Percentiles rank a stretch among this genome's conserved stretches.
phyloP scores from a whole-genome alignment of 2,888 invertebrate genomes.

The Trachelus iudaicus region DNA sequence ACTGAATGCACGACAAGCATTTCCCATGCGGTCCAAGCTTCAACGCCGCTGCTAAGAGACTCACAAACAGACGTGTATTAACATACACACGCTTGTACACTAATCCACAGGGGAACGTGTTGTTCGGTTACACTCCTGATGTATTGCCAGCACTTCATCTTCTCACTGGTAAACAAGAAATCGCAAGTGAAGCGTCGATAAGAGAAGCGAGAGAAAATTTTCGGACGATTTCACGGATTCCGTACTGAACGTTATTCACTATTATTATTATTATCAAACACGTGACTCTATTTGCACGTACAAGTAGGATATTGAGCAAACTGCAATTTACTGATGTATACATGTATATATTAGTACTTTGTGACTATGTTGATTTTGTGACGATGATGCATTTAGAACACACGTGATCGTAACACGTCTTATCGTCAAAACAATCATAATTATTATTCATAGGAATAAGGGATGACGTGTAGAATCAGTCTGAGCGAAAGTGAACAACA shows the following conservation, averaged over 20 bases:
- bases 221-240: background rate
- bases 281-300: background rate
- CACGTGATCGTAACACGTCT: too few relatives aligned
- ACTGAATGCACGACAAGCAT: conserved; percentile 13
- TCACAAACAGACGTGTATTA: background rate
- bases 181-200: conserved; percentile 28
- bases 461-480: background rate
- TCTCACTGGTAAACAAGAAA: conserved; percentile 43
- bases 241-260: background rate
- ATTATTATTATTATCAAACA: background rate
- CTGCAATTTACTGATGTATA: background rate
- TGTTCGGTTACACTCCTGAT: conserved; percentile 20
- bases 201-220: background rate
- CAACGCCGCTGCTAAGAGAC: background rate
- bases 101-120: background rate
- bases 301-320: background rate
- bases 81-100: background rate
- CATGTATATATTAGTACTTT: background rate
- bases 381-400: too few relatives aligned
- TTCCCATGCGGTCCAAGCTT: conserved; percentile 13
- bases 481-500: background rate
- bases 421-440: too few relatives aligned
- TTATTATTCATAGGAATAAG: too few relatives aligned
- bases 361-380: background rate
- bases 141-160: conserved; percentile 31